These are phyloP conservation scores for Cryptophagus acutangulus DNA, from an alignment of 2,888 invertebrate species.

Conservation along the genomic window DNA sequence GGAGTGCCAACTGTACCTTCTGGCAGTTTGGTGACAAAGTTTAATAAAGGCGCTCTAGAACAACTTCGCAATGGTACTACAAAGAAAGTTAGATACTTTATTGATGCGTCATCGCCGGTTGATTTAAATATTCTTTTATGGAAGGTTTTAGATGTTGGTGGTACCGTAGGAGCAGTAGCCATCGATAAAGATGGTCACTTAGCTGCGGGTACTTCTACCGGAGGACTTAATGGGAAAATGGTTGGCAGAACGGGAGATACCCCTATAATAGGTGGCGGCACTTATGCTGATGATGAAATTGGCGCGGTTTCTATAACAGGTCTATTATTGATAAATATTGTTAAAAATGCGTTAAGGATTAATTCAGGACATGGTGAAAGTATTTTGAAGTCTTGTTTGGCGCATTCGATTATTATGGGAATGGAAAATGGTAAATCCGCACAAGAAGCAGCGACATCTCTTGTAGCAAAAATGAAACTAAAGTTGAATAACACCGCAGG, in stretches of 20 bases:
- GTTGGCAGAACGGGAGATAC: conserved; percentile 76
- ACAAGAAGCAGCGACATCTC: conserved; percentile 58
- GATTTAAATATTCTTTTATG: conserved; percentile 11
- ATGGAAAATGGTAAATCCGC: conserved; percentile 60
- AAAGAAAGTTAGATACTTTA: conserved; percentile 17
- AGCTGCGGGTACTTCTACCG: conserved; percentile 79
- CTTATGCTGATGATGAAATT: conserved; percentile 66
- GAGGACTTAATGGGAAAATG: conserved; percentile 76
- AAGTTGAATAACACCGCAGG: conserved; percentile 67
- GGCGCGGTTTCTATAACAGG: conserved; percentile 80
- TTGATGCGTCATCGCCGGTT: background rate
- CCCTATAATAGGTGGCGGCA: conserved; percentile 67
- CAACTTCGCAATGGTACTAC: conserved; percentile 61
- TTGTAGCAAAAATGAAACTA: conserved; percentile 62
- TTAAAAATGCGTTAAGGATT: too few relatives aligned
- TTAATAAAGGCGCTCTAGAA: conserved; percentile 57
- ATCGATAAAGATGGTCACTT: conserved; percentile 68
- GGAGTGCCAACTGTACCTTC: conserved; percentile 59
- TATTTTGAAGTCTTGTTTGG: conserved; percentile 72
- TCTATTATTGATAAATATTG: conserved; percentile 16
- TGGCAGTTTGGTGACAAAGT: conserved; percentile 66
- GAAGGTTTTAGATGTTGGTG: conserved; percentile 56
- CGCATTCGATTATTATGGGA: conserved; percentile 62
- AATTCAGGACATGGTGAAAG: conserved; percentile 74
- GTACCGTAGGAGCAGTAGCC: conserved; percentile 83